Conservation (phyloP, 1,140 invertebrate genomes). For the Drosophila simulans region DNA sequence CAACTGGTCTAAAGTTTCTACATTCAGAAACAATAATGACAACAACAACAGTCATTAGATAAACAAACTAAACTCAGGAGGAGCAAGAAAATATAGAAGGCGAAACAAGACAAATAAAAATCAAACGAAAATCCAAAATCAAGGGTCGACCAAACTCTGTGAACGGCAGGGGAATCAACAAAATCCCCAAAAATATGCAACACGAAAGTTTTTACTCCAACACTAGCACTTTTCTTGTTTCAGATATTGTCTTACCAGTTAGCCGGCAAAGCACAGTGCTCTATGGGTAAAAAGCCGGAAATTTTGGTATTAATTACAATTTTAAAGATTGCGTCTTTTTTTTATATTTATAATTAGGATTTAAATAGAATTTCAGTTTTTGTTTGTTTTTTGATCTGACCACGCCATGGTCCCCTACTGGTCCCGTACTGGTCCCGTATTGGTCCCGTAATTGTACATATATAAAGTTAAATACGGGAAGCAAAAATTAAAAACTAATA, state of each 20-base stretch:
- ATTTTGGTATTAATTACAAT: too few species aligned
- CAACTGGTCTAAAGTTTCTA: constrained; percentile 17
- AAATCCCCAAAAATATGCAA: constrained; percentile 20
- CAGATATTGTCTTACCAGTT: constrained; percentile 32
- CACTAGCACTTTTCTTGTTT: background rate
- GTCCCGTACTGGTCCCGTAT: too few species aligned
- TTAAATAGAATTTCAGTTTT: too few species aligned
- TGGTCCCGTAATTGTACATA: too few species aligned
- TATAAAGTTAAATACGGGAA: too few species aligned
- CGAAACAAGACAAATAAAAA: constrained; percentile 27
- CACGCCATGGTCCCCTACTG: too few species aligned
- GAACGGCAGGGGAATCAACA: constrained; percentile 23
- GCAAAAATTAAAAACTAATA: too few species aligned
- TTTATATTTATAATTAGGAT: too few species aligned
- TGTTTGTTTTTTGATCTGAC: too few species aligned
- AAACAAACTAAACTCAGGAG: constrained; percentile 7
- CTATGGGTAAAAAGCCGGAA: too few species aligned
- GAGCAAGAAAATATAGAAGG: background rate
- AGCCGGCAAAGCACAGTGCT: background rate
- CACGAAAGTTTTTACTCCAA: constrained; percentile 1
- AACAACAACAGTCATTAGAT: constrained; percentile 30
- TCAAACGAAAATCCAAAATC: constrained; percentile 42
- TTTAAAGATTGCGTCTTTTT: too few species aligned
- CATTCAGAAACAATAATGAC: constrained; percentile 23
- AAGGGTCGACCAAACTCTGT: constrained; percentile 10